Base-by-base conservation (phyloP, 2,113 vertebrate species). In the Cebus imitator region DNA sequence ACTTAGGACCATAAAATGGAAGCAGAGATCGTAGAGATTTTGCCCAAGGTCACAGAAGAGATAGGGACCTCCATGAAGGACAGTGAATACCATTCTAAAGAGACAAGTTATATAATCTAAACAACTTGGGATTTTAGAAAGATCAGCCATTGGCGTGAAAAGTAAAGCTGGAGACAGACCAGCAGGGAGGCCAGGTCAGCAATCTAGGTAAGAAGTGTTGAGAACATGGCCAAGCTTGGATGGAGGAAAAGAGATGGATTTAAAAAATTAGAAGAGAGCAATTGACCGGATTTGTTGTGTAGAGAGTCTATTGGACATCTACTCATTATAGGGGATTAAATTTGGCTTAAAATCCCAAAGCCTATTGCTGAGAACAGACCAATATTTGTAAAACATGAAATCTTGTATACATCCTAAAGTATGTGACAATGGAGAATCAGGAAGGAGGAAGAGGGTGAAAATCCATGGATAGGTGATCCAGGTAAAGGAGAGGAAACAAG, bases 231-330 rank as follows among this genome's bases (percentile, higher is more conserved):
- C 79, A 91, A 83, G 21, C 1, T 12, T 81, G 37, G 50, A 55
- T 37, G n/a, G 58, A 90, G 84, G n/a, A 58, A 93, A 86, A 95
- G 72, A 95, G 32, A 79, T 57, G 32, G 78, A 13, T 85, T 85
- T 95, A 64, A 58, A 72, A 89, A 66, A n/a, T 17, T 17, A 89
- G 57, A 30, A 43, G 11, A 66, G 91, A 72, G 18, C 35, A 79
- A 16, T 17, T 89, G 37, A 75, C 5, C 30, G 73, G 20, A 73
- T 72, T 92, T 73, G 17, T 76, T 87, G 58, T 92, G 35, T 43
- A 79, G 79, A 50, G 25, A 64, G 8, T 72, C 2, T 50, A 43
- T 35, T 75, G 72, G 75, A 61, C 20, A 72, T 32, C 10, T 73
- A 30, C 30, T 73, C 16, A 2, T 57, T 70, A 68, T 9, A 80